Conservation (phyloP, 2,888 invertebrate species). For the Papilio elwesi region DNA sequence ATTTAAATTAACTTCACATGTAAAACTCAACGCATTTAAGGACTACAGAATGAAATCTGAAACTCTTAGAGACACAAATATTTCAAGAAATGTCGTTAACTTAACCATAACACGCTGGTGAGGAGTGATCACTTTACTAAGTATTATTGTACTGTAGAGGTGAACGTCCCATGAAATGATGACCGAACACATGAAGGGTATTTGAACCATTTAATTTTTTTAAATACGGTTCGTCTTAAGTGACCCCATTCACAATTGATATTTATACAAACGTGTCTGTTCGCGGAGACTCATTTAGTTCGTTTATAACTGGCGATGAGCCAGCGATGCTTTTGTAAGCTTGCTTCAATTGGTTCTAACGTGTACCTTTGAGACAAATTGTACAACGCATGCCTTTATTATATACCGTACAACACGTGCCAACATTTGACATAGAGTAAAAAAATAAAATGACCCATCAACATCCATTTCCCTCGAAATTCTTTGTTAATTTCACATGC, state of each 20-base stretch:
- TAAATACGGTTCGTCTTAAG: conserved; percentile 25
- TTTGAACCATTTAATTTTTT: conserved; percentile 6
- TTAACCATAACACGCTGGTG: background rate
- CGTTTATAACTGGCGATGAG: conserved; percentile 63
- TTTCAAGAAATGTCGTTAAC: background rate
- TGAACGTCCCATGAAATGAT: background rate
- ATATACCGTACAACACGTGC: too few species aligned
- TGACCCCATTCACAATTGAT: conserved; percentile 32
- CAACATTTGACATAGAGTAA: too few species aligned
- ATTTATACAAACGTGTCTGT: conserved; percentile 40
- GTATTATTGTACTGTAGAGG: background rate
- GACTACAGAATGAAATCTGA: background rate
- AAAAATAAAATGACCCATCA: too few species aligned
- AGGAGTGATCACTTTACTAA: too few species aligned
- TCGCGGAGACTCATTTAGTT: conserved; percentile 51
- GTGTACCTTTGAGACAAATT: conserved; percentile 44
- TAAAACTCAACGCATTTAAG: background rate
- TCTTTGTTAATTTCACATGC: too few species aligned
- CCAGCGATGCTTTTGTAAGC: conserved; percentile 63
- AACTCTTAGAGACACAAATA: background rate
- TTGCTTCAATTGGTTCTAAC: conserved; percentile 63
- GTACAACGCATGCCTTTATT: too few species aligned
- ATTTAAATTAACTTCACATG: conserved; percentile 5
- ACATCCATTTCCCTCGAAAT: too few species aligned
- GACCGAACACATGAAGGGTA: conserved; percentile 7